Conservation (phyloP, 2,113 vertebrate species). For the Ellobius talpinus region DNA sequence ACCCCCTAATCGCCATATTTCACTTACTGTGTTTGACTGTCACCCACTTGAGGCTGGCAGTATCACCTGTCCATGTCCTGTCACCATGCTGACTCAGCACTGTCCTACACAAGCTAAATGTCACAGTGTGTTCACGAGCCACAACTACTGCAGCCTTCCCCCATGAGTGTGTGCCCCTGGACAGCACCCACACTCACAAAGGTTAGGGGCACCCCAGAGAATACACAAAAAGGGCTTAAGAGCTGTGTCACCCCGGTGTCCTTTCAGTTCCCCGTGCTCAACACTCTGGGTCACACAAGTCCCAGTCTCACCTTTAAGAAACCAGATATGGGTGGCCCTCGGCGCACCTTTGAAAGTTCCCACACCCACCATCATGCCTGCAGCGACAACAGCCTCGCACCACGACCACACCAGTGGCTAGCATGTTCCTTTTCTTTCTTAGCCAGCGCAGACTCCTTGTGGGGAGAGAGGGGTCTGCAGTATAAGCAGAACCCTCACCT, state of each 20-base stretch:
- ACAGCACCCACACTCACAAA: neutral
- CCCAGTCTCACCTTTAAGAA: neutral
- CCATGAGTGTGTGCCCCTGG: accelerated
- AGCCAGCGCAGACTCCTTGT: slow-evolving; percentile 25
- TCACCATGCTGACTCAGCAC: neutral
- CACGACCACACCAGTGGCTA: neutral
- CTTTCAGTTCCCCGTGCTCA: neutral
- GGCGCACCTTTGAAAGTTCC: accelerated
- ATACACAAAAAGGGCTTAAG: neutral
- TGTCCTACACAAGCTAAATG: accelerated
- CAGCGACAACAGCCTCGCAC: neutral
- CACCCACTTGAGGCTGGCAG: neutral
- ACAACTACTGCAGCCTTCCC: accelerated
- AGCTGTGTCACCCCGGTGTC: neutral
- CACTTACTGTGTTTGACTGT: accelerated
- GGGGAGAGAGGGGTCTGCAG: neutral
- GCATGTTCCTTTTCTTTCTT: slow-evolving; percentile 42
- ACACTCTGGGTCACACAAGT: neutral
- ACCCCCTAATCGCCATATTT: accelerated
- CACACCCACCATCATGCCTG: accelerated
- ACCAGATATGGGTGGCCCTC: neutral
- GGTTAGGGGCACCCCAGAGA: accelerated
- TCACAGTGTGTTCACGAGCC: accelerated
- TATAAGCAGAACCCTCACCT: neutral
- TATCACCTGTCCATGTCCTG: neutral